Percentiles rank a stretch among this genome's conserved stretches.
Conservation (phyloP, 2,888 invertebrate species). For the Plagodis pulveraria region DNA sequence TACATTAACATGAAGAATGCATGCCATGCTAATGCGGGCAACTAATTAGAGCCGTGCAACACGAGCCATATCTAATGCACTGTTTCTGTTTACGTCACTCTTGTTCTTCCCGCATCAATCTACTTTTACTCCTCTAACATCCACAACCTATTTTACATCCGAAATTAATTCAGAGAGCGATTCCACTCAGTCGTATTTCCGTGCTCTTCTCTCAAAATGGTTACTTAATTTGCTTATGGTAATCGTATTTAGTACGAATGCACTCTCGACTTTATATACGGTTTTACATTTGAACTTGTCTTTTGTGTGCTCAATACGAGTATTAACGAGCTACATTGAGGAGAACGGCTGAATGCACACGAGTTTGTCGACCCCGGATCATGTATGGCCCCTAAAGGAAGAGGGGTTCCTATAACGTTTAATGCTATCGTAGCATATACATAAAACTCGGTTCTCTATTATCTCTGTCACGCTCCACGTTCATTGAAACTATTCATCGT, state of each 20-base stretch:
- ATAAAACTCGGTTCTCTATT: conserved; percentile 61
- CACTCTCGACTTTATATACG: conserved; percentile 28
- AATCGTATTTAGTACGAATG: conserved; percentile 33
- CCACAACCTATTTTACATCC: conserved; percentile 30
- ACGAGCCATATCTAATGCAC: conserved; percentile 54
- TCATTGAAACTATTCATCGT: conserved; percentile 52
- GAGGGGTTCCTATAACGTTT: conserved; percentile 71
- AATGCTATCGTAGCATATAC: conserved; percentile 60
- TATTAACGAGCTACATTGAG: conserved; percentile 52
- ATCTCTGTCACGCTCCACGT: conserved; percentile 71
- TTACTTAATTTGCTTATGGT: conserved; percentile 43
- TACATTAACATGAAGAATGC: neutral
- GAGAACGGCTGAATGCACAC: conserved; percentile 65
- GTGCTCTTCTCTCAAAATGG: conserved; percentile 36
- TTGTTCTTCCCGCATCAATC: conserved; percentile 43
- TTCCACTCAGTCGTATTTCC: conserved; percentile 30
- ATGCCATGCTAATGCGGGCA: conserved; percentile 31
- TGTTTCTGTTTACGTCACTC: conserved; percentile 60
- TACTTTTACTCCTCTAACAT: conserved; percentile 32
- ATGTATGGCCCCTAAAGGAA: conserved; percentile 69
- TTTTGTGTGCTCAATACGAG: conserved; percentile 44
- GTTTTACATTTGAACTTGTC: conserved; percentile 40
- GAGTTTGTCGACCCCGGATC: conserved; percentile 72
- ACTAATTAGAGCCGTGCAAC: conserved; percentile 43
- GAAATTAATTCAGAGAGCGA: conserved; percentile 39